phyloP scores from a whole-genome alignment of 2,888 invertebrate species.

The Vanessa cardui region DNA sequence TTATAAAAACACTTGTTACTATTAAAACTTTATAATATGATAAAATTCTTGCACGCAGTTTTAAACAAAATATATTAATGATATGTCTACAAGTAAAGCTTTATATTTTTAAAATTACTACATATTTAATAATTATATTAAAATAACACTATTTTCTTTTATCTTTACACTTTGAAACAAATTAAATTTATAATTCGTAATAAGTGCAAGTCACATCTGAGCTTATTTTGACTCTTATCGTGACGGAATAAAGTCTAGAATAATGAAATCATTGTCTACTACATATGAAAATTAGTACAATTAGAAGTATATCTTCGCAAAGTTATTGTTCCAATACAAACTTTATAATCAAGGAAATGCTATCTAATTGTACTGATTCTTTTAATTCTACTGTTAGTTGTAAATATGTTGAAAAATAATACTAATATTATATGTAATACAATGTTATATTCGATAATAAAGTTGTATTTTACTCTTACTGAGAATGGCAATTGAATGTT shows the following conservation, averaged over 20 bases:
- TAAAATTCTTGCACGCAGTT: conserved; percentile 26
- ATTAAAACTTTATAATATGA: conserved; percentile 7
- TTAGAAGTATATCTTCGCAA: neutral
- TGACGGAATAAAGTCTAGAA: conserved; percentile 12
- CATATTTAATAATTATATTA: conserved; percentile 21
- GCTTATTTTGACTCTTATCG: conserved; percentile 33
- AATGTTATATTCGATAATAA: conserved; percentile 51
- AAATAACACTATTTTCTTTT: conserved; percentile 35
- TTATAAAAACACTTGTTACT: conserved; percentile 4
- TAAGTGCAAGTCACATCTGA: conserved; percentile 32
- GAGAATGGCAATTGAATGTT: conserved; percentile 58
- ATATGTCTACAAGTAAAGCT: conserved; percentile 33
- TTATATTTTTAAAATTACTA: conserved; percentile 32
- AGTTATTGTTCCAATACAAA: conserved; percentile 10
- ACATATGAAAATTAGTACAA: neutral
- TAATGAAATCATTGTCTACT: neutral
- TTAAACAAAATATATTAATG: conserved; percentile 20
- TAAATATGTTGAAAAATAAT: conserved; percentile 70
- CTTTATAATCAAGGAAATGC: neutral
- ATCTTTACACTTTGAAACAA: conserved; percentile 32
- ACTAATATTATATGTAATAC: conserved; percentile 50
- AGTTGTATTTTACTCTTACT: conserved; percentile 39
- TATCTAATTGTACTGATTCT: conserved; percentile 14
- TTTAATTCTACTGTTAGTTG: conserved; percentile 39
- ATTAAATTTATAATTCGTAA: conserved; percentile 23